phyloP scores from a whole-genome alignment of 2,113 vertebrate species.

The Cichladusa arquata region DNA sequence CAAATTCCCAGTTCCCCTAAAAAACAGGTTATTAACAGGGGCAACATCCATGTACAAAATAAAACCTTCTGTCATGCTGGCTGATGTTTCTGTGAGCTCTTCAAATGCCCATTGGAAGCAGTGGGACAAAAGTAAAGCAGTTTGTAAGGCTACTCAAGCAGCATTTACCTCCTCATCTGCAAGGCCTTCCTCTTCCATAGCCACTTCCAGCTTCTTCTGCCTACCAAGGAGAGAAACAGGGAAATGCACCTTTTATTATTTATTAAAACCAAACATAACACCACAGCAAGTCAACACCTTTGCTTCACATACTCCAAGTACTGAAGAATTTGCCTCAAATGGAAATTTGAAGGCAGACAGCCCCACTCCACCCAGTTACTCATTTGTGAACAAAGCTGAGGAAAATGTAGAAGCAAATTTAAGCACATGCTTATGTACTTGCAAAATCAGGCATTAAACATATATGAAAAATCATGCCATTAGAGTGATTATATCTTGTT shows the following conservation, averaged over 20 bases:
- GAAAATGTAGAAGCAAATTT: not conserved
- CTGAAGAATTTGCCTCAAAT: not conserved
- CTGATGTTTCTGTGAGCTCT: not conserved
- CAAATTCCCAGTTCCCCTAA: not conserved
- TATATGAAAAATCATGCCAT: not conserved
- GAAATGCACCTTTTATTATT: not conserved
- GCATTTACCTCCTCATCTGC: conserved; percentile 91
- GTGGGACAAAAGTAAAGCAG: not conserved
- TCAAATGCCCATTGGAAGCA: not conserved
- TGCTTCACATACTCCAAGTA: not conserved
- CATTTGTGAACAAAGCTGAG: not conserved
- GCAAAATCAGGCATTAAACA: not conserved
- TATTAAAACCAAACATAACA: not conserved
- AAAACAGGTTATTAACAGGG: not conserved
- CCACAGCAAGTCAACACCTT: not conserved
- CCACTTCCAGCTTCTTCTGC: conserved; percentile 97
- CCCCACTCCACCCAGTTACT: not conserved
- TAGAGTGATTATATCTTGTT: not conserved
- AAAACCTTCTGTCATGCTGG: not conserved
- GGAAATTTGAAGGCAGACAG: not conserved
- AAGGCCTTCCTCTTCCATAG: conserved; percentile 95
- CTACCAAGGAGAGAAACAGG: conserved; percentile 68
- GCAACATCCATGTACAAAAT: not conserved
- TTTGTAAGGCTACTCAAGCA: not conserved
- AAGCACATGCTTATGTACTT: not conserved